Conservation (phyloP, 2,888 invertebrate species). For the Pycnomerus fuliginosus region DNA sequence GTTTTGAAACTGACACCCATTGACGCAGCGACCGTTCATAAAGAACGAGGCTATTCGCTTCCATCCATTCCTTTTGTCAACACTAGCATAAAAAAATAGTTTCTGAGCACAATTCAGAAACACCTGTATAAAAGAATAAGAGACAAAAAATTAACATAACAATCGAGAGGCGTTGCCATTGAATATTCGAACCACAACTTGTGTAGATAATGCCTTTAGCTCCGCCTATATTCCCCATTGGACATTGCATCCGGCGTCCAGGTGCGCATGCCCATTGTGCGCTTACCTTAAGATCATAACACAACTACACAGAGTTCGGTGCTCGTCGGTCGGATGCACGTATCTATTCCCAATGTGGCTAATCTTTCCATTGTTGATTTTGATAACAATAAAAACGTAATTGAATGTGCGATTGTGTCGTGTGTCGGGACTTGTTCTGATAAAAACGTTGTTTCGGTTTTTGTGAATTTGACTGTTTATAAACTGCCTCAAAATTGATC, state of each 20-base stretch:
- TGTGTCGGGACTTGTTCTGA: conserved; percentile 14
- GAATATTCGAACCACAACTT: conserved; percentile 50
- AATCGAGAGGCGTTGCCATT: conserved; percentile 49
- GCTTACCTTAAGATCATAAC: conserved; percentile 23
- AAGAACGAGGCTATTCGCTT: conserved; percentile 28
- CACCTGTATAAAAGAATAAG: conserved; percentile 53
- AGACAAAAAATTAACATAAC: conserved; percentile 55
- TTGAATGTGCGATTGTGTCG: conserved; percentile 18
- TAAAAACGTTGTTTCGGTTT: conserved; percentile 6
- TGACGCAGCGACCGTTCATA: conserved; percentile 8
- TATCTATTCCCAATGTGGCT: conserved; percentile 24
- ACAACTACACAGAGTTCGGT: conserved; percentile 46
- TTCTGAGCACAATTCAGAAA: conserved; percentile 47
- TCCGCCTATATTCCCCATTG: conserved; percentile 46
- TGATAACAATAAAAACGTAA: conserved; percentile 15
- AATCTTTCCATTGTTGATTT: conserved; percentile 16
- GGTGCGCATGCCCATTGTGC: conserved; percentile 42
- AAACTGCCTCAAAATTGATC: conserved; percentile 69
- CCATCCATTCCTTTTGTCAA: conserved; percentile 29
- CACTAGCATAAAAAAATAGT: conserved; percentile 27
- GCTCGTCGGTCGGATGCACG: conserved; percentile 48
- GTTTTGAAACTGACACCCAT: conserved; percentile 30
- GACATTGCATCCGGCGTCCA: conserved; percentile 32
- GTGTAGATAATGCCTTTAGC: conserved; percentile 46
- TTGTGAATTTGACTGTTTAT: conserved; percentile 34